Conservation (phyloP, 2,888 invertebrate species). For the Drosophila glabriapex region DNA sequence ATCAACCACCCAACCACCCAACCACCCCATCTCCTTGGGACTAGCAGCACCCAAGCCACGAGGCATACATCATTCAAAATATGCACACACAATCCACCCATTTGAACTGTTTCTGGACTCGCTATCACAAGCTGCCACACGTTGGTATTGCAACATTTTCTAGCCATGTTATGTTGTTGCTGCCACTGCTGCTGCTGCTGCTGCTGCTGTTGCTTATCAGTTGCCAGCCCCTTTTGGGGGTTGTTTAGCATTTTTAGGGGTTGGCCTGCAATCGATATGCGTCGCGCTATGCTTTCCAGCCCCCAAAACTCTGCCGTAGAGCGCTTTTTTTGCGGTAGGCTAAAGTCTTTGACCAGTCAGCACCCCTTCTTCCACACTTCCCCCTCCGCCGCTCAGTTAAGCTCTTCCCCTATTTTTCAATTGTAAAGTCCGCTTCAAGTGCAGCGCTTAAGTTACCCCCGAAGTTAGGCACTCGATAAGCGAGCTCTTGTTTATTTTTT, state of each 20-base stretch:
- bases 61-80: conserved; percentile 74
- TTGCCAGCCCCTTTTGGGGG: conserved; percentile 57
- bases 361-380: neutral
- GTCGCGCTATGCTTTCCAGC: conserved; percentile 33
- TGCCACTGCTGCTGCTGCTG: conserved; percentile 16
- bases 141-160: conserved; percentile 78
- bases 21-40: conserved; percentile 22
- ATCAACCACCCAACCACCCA: conserved; percentile 27
- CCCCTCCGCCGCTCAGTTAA: neutral
- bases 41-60: conserved; percentile 10
- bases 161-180: conserved; percentile 53
- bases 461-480: conserved; percentile 74
- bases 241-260: conserved; percentile 68
- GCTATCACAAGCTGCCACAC: conserved; percentile 81
- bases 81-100: conserved; percentile 67
- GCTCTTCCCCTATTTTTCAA: neutral
- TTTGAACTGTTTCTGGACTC: conserved; percentile 39
- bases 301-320: conserved; percentile 2
- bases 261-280: conserved; percentile 72
- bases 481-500: conserved; percentile 43
- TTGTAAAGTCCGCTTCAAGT: conserved; percentile 27
- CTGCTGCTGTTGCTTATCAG: conserved; percentile 66
- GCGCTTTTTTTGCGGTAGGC: conserved; percentile 51
- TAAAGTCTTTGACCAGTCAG: conserved; percentile 43
- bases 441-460: conserved; percentile 46